Evolutionary conservation across 2,113 vertebrate genomes (phyloP).

Genomic region (Cepphus grylle): DNA sequence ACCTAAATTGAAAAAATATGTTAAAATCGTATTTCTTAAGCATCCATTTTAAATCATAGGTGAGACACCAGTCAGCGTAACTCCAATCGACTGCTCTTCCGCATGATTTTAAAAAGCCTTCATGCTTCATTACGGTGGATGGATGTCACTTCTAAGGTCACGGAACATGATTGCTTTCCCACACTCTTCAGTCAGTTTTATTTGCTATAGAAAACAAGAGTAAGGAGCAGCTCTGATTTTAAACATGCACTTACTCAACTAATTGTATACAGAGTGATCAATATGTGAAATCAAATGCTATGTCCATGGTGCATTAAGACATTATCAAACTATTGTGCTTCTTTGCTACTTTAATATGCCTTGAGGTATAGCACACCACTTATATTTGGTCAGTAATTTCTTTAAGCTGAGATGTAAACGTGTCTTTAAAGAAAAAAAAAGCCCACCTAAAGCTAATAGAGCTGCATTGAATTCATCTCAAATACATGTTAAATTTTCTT

Average conservation of each 20-base stretch:
- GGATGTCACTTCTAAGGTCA: neutral
- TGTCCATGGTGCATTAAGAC: neutral
- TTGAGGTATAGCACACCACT: neutral
- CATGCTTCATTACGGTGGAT: neutral
- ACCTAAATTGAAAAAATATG: neutral
- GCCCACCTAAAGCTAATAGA: neutral
- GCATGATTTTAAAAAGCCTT: neutral
- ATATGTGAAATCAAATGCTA: slow-evolving; percentile 9
- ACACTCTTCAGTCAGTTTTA: neutral
- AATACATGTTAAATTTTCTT: slow-evolving; percentile 2
- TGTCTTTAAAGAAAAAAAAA: neutral
- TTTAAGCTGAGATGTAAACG: slow-evolving; percentile 9
- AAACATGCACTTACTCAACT: neutral
- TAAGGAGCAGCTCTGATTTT: neutral
- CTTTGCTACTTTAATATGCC: neutral
- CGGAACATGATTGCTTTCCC: neutral
- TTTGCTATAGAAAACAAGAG: neutral
- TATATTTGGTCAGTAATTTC: neutral
- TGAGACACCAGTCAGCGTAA: neutral
- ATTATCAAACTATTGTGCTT: neutral
- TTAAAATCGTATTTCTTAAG: neutral
- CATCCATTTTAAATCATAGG: neutral
- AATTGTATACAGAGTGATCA: slow-evolving; percentile 7
- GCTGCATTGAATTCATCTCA: neutral
- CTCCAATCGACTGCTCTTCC: neutral